These are phyloP conservation scores for Solen grandis DNA, from an alignment of 1,140 invertebrate genomes.

Conservation along the genomic window DNA sequence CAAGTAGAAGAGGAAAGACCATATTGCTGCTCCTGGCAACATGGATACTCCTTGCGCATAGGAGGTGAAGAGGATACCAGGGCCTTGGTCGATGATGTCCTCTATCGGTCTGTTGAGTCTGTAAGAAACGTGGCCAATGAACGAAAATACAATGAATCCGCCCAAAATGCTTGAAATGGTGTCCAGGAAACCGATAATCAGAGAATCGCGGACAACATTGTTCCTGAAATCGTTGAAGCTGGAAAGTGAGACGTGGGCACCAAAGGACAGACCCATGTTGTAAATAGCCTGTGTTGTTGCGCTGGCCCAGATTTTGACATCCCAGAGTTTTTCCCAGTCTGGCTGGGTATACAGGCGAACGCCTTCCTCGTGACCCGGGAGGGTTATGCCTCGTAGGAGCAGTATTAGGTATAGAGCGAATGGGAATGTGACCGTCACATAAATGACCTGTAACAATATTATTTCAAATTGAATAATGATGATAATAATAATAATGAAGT, in stretches of 20 bases:
- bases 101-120: slow-evolving; percentile 22
- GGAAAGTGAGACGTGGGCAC: slow-evolving; percentile 13
- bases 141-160: slow-evolving; percentile 28
- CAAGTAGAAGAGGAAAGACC: slow-evolving; percentile 23
- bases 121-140: slow-evolving; percentile 24
- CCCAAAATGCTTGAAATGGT: slow-evolving; percentile 8
- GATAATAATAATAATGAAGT: too few relatives aligned
- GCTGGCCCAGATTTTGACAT: slow-evolving; percentile 37
- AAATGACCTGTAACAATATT: too few relatives aligned
- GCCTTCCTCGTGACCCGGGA: slow-evolving; percentile 89
- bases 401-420: slow-evolving; percentile 91
- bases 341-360: slow-evolving; percentile 85
- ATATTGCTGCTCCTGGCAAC: slow-evolving; percentile 17
- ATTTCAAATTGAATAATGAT: too few relatives aligned
- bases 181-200: slow-evolving; percentile 12
- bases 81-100: slow-evolving; percentile 8
- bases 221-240: slow-evolving; percentile 30
- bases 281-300: slow-evolving; percentile 39
- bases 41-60: slow-evolving; percentile 29
- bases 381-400: slow-evolving; percentile 89
- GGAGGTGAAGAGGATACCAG: slow-evolving; percentile 23
- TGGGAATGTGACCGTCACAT: slow-evolving; percentile 92
- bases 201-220: slow-evolving; percentile 10
- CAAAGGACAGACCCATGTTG: slow-evolving; percentile 18
- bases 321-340: slow-evolving; percentile 63